Evolutionary conservation across 2,113 vertebrate genomes (phyloP).

Genomic region (Leuciscus idus): DNA sequence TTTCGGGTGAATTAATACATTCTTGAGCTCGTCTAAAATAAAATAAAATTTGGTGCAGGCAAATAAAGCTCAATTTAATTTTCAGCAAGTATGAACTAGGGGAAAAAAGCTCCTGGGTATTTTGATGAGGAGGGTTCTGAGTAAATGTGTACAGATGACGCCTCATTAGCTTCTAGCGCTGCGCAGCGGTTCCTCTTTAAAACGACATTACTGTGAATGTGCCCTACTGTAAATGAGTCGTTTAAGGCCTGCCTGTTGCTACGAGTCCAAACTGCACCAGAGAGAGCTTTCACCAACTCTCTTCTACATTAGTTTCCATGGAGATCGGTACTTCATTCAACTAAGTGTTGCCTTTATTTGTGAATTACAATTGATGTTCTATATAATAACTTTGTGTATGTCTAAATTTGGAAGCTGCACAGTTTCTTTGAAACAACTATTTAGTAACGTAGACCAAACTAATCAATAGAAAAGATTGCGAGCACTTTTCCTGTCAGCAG

Average conservation of each 20-base stretch:
- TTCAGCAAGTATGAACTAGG: conserved; percentile 19
- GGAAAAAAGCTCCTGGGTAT: conserved; percentile 22
- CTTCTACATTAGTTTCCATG: conserved; percentile 45
- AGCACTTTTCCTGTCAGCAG: conserved; percentile 6
- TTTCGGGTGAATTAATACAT: background rate
- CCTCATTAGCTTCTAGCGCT: conserved; percentile 47
- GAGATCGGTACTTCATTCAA: conserved; percentile 28
- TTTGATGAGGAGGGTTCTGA: conserved; percentile 39
- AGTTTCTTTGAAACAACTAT: background rate
- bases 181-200: conserved; percentile 53
- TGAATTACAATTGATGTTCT: background rate
- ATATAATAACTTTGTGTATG: background rate
- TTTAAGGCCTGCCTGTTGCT: conserved; percentile 30
- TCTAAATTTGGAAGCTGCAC: background rate
- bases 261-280: conserved; percentile 12
- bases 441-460: background rate
- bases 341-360: conserved; percentile 24
- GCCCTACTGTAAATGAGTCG: conserved; percentile 49
- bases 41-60: background rate
- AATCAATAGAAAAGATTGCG: conserved; percentile 20
- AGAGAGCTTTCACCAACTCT: background rate
- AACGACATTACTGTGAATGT: conserved; percentile 45
- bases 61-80: conserved; percentile 41
- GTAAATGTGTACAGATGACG: conserved; percentile 52
- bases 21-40: background rate